Evolutionary conservation across 2,113 vertebrate genomes (phyloP).

Genomic region (Agelaius phoeniceus): DNA sequence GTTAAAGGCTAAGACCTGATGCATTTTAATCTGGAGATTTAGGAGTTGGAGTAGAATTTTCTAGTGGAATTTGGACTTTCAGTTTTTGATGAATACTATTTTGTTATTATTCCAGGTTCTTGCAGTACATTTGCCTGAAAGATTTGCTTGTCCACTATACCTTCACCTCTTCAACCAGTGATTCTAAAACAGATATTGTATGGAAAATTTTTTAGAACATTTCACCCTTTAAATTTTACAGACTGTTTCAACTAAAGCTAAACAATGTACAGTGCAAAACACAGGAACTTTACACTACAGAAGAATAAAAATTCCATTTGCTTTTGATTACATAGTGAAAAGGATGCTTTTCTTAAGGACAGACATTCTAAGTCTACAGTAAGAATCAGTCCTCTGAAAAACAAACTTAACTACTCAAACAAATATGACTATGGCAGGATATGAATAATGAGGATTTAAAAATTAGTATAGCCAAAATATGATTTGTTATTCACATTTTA

Average conservation of each 20-base stretch:
- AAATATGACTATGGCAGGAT: background rate
- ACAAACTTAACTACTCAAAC: background rate
- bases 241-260: background rate
- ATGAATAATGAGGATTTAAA: background rate
- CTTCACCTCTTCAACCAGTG: background rate
- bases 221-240: background rate
- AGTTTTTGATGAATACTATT: background rate
- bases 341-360: background rate
- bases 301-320: background rate
- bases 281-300: background rate
- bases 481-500: background rate
- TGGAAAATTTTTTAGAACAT: background rate
- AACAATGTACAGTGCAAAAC: background rate
- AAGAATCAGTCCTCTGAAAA: background rate
- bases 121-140: background rate
- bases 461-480: background rate
- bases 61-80: background rate
- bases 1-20: background rate
- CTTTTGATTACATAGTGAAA: background rate
- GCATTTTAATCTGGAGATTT: background rate
- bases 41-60: background rate
- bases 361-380: background rate
- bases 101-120: background rate
- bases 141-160: background rate
- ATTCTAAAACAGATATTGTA: background rate